These are phyloP conservation scores for Phoenicopterus ruber DNA, from an alignment of 2,113 vertebrate species.

Conservation along the genomic window DNA sequence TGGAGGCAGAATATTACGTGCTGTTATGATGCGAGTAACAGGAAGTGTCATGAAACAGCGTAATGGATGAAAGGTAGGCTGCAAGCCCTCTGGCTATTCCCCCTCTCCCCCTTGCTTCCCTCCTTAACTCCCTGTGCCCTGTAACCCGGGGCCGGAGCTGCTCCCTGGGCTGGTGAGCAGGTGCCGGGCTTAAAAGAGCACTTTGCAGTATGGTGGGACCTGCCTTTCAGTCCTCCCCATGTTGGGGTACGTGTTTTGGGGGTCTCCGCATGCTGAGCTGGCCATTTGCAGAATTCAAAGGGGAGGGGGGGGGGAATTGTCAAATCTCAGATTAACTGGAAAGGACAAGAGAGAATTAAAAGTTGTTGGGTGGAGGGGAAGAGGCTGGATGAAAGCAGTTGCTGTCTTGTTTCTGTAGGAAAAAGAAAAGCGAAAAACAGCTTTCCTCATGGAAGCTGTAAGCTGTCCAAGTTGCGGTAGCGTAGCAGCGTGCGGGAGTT, in stretches of 20 bases:
- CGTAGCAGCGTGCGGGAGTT: too few species aligned
- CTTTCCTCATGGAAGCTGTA: too few species aligned
- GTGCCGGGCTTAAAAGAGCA: too few species aligned
- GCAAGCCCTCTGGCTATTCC: neutral
- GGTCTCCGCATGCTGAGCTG: neutral
- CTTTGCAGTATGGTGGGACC: too few species aligned
- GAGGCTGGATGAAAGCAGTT: neutral
- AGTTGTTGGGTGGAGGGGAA: neutral
- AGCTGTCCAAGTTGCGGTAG: too few species aligned
- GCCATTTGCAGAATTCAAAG: neutral
- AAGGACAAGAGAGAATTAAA: too few species aligned
- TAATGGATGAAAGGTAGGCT: fast-evolving
- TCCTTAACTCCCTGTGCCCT: neutral
- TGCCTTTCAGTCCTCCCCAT: neutral
- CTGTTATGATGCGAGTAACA: fast-evolving
- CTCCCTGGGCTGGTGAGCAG: neutral
- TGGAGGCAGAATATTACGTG: neutral
- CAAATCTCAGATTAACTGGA: too few species aligned
- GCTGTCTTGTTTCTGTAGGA: neutral
- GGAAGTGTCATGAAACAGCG: fast-evolving
- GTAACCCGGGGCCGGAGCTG: fast-evolving
- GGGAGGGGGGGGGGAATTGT: fast-evolving
- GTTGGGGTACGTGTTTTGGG: fast-evolving
- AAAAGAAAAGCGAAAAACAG: too few species aligned
- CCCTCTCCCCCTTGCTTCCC: neutral